phyloP scores from a whole-genome alignment of 2,113 vertebrate genomes.

The Cryptomyrus ogoouensis region DNA sequence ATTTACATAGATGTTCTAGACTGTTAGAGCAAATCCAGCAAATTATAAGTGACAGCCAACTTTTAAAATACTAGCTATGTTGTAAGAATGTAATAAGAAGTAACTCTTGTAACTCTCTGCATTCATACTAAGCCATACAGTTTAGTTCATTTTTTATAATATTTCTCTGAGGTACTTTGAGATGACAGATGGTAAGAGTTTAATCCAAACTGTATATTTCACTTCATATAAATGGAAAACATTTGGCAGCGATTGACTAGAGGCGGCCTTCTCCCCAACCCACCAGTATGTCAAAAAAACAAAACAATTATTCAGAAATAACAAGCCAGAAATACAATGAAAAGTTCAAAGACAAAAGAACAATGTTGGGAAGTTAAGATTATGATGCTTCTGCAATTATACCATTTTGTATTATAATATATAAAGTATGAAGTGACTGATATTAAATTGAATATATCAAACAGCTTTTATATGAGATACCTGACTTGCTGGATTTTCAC shows the following conservation, averaged over 20 bases:
- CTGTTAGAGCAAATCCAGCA: not conserved
- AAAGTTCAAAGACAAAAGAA: not conserved
- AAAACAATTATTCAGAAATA: not conserved
- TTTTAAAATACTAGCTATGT: not conserved
- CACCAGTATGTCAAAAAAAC: not conserved
- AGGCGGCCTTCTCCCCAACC: not conserved
- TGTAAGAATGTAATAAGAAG: not conserved
- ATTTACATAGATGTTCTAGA: not conserved
- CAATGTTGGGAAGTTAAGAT: not conserved
- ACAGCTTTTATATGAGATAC: not conserved
- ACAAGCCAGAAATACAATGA: not conserved
- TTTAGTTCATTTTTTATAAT: not conserved
- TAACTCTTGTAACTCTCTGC: too few species aligned
- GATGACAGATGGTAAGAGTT: not conserved
- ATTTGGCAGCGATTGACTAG: not conserved
- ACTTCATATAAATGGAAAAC: not conserved
- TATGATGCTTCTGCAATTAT: not conserved
- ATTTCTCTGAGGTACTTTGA: not conserved
- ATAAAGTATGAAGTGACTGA: not conserved
- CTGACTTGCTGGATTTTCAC: not conserved
- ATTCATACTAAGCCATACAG: not conserved
- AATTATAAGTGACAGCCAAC: not conserved
- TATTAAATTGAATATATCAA: not conserved
- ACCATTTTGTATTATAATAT: not conserved
- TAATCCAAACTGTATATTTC: not conserved